Percentiles rank a stretch among this genome's conserved stretches.
These are phyloP conservation scores for Potorous gilbertii DNA, from an alignment of 2,797 vertebrate species.

Conservation along the genomic window DNA sequence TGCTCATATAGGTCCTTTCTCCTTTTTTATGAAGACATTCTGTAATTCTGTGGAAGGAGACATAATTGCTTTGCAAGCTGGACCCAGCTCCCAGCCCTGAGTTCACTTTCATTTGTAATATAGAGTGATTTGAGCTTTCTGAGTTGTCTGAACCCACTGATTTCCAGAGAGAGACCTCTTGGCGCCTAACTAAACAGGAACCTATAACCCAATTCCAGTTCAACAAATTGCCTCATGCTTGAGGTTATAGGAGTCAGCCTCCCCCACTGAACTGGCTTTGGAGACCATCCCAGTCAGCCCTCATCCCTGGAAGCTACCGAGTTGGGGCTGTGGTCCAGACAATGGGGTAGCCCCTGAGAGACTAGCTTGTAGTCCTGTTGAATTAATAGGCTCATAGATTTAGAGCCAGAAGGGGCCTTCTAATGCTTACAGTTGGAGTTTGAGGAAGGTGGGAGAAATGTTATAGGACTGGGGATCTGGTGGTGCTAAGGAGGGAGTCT, in stretches of 20 bases:
- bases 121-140: background rate
- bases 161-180: background rate
- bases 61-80: background rate
- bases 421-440: background rate
- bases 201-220: background rate
- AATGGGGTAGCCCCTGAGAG: background rate
- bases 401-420: background rate
- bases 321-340: background rate
- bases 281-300: background rate
- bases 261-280: background rate
- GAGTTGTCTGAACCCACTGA: background rate
- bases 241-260: background rate
- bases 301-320: background rate
- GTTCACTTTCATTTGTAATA: background rate
- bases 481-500: background rate
- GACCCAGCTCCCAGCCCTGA: background rate
- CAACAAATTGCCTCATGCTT: background rate
- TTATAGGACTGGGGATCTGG: background rate
- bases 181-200: background rate
- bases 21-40: background rate
- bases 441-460: background rate
- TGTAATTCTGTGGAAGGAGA: background rate
- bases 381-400: background rate
- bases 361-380: background rate
- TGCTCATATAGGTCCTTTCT: background rate